Conservation (phyloP, 37 sponge, comb jelly and placozoan species). For the Beroe ovata region DNA sequence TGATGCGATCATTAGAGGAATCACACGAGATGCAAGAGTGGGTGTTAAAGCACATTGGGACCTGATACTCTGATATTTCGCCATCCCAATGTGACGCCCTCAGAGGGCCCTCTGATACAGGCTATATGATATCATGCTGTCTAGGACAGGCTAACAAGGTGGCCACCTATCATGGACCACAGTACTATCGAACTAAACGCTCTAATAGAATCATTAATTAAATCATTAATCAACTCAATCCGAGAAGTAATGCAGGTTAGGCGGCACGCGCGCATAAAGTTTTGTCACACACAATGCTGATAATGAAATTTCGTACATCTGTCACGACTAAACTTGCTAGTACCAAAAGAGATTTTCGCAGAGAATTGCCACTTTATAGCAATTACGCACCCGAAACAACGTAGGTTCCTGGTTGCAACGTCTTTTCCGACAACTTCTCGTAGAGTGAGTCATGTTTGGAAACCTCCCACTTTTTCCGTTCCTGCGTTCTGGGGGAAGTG, state of each 20-base stretch:
- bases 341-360: not conserved
- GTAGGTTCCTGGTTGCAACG: constrained; percentile 50
- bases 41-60: too few species aligned
- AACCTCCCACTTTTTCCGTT: constrained; percentile 43
- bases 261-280: constrained; percentile 50
- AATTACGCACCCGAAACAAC: constrained; percentile 38
- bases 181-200: not conserved
- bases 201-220: not conserved
- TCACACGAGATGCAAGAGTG: too few species aligned
- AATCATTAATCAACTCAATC: not conserved
- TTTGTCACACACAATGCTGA: constrained; percentile 66
- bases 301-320: not conserved
- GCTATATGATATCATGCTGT: too few species aligned
- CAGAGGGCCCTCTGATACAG: too few species aligned
- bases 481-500: constrained; percentile 23
- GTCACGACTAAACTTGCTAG: not conserved
- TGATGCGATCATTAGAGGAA: too few species aligned
- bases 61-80: too few species aligned
- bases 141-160: too few species aligned
- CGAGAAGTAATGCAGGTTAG: not conserved
- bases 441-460: constrained; percentile 25
- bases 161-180: not conserved
- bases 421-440: constrained; percentile 35
- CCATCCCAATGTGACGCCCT: too few species aligned
- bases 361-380: not conserved